phyloP scores from a whole-genome alignment of 2,797 vertebrate genomes.

The Syndactyla subalaris region DNA sequence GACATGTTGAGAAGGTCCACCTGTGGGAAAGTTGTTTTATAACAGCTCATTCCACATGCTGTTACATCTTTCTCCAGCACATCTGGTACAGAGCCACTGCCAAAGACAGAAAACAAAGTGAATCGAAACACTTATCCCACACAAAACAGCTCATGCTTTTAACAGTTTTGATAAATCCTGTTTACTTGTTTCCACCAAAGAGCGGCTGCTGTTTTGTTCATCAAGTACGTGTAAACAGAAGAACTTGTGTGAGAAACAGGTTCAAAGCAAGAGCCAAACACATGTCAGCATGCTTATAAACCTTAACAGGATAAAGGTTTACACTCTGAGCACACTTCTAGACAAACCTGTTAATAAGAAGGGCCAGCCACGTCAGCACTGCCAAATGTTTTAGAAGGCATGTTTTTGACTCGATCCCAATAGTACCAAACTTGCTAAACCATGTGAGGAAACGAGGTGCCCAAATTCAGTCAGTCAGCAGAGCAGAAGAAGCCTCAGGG shows the following conservation, averaged over 20 bases:
- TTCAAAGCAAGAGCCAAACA: neutral
- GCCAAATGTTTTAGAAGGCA: neutral
- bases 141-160: neutral
- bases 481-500: neutral
- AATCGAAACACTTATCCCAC: neutral
- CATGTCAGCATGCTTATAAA: neutral
- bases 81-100: neutral
- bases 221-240: neutral
- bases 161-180: neutral
- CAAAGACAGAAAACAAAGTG: neutral
- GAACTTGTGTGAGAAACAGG: neutral
- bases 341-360: neutral
- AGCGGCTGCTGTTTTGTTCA: neutral
- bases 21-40: neutral
- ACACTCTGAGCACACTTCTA: neutral
- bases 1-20: neutral
- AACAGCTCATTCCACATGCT: neutral
- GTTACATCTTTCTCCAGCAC: neutral
- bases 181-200: neutral
- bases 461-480: neutral
- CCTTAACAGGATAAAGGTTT: neutral
- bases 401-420: neutral
- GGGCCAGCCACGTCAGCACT: neutral
- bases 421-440: neutral
- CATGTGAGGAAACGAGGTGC: neutral